Evolutionary conservation across 2,797 vertebrate genomes (phyloP), one percentile per base, ranked within the genome.

Genomic region (Allobates femoralis): DNA sequence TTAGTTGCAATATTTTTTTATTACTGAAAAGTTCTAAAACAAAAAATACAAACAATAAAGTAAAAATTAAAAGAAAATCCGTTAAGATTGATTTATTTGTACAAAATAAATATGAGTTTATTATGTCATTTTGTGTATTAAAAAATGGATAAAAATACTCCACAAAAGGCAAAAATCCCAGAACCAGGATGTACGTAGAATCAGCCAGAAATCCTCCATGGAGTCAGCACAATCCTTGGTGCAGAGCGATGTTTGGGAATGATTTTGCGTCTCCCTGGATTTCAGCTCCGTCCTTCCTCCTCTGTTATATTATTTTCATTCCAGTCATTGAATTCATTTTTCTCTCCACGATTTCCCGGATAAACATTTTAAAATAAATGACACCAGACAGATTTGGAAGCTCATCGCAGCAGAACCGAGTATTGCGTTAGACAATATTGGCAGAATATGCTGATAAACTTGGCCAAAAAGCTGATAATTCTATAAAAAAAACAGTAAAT

Each of bases 381-480:
- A 74, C 50, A 64, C 23, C 26, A 69, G 55, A 81, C 85, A 82
- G 71, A 26, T 55, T 66, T 86, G 78, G 78, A 86, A 69, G 26
- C 85, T 50, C 71, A 66, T 16, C 51, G 71, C 16, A 28, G 21
- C 14, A 41, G 53, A 58, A 30, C 51, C 53, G 79, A 30, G 28
- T 60, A 81, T 86, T 5, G 56, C 28, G 66, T 34, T 30, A 50
- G 50, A 64, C 79, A 51, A 10, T 56, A 41, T 62, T 81, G 85
- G 85, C 85, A 81, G 62, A 66, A 50, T 50, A 7, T 0, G 6
- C 53, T 81, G n/a, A 28, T 50, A 81, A 66, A 67, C 60, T 81
- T 67, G 79, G 79, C 79, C 26, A 30, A 53, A 26, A 3, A 53
- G 14, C 62, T 81, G 28, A 81, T 58, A 81, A 51, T 67, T 81